Percentiles rank a stretch among this genome's conserved stretches.
These are phyloP conservation scores for Chrysina gloriosa DNA, from an alignment of 2,888 invertebrate genomes.

Conservation along the genomic window DNA sequence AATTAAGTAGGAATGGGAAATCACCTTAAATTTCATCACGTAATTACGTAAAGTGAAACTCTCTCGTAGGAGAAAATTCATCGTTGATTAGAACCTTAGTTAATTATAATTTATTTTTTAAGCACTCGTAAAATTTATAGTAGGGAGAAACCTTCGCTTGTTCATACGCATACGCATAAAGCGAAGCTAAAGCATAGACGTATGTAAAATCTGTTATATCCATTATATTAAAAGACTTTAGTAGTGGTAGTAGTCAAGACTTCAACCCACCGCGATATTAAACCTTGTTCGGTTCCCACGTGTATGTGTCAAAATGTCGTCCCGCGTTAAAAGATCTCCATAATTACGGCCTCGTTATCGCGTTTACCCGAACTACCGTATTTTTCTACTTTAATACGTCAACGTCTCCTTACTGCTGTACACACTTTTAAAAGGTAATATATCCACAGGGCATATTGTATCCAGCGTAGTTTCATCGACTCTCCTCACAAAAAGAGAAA, in stretches of 20 bases:
- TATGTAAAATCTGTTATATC: slow-evolving; percentile 17
- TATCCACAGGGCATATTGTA: background rate
- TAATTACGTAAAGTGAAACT: slow-evolving; percentile 10
- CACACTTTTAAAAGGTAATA: slow-evolving; percentile 7
- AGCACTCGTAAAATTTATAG: slow-evolving; percentile 10
- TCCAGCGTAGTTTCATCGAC: background rate
- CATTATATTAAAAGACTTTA: slow-evolving; percentile 8
- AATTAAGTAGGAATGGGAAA: no score
- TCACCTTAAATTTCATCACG: background rate
- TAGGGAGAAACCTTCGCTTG: background rate
- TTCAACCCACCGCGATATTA: slow-evolving; percentile 24
- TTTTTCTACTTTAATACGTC: slow-evolving; percentile 32
- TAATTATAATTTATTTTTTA: slow-evolving; percentile 15
- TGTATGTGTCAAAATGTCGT: slow-evolving; percentile 55
- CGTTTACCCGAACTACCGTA: slow-evolving; percentile 37
- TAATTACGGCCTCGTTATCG: slow-evolving; percentile 42
- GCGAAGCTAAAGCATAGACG: background rate
- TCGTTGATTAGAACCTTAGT: background rate
- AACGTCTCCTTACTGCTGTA: background rate
- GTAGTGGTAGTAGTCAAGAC: slow-evolving; percentile 1
- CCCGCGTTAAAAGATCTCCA: slow-evolving; percentile 52
- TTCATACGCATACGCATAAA: background rate
- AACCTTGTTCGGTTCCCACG: slow-evolving; percentile 53
- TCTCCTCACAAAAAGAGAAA: background rate
- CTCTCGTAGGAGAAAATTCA: background rate